Conservation (phyloP, 2,888 invertebrate species). For the Homarus gammarus region DNA sequence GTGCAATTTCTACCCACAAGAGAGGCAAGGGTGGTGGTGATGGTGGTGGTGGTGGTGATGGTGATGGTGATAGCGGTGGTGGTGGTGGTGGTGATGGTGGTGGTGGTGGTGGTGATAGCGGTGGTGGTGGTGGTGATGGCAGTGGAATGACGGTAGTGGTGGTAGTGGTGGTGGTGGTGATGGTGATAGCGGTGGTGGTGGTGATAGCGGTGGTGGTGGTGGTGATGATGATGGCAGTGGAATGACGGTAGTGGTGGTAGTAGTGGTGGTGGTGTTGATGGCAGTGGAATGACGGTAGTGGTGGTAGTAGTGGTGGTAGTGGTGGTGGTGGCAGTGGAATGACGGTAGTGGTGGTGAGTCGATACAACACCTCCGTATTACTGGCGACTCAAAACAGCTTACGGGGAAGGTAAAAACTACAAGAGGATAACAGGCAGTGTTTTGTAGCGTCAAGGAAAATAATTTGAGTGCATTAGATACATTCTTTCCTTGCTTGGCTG, state of each 20-base stretch:
- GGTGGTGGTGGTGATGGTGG: too few relatives aligned
- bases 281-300: too few relatives aligned
- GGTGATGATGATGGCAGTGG: too few relatives aligned
- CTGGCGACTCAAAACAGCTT: neutral
- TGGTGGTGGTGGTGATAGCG: too few relatives aligned
- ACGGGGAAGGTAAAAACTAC: neutral
- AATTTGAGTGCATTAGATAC: neutral
- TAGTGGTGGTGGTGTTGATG: too few relatives aligned
- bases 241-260: too few relatives aligned
- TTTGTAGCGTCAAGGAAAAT: neutral
- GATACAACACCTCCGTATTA: too few relatives aligned
- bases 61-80: neutral
- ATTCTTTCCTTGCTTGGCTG: neutral
- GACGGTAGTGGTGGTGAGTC: neutral
- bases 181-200: neutral
- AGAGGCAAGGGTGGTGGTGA: neutral
- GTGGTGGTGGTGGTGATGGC: too few relatives aligned
- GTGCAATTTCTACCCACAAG: neutral
- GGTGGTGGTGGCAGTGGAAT: neutral
- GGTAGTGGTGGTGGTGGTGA: neutral
- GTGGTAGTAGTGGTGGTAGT: neutral
- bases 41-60: neutral
- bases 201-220: slow-evolving; percentile 3
- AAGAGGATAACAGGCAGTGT: neutral
- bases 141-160: too few relatives aligned